Conservation (phyloP, 2,797 vertebrate genomes). For the Chelonia mydas region DNA sequence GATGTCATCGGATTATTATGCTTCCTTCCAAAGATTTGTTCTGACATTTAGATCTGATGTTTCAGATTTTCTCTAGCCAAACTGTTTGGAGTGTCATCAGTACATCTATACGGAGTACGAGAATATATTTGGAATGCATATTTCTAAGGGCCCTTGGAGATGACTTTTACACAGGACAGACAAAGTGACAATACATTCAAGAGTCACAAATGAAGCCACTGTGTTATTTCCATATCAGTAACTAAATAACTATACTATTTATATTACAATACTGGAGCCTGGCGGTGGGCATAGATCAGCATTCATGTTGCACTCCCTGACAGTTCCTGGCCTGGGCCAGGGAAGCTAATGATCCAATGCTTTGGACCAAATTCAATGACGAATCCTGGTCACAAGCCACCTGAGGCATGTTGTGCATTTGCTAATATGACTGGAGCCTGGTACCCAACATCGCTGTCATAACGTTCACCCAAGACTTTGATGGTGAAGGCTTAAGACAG, state of each 20-base stretch:
- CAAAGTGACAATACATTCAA: slow-evolving; percentile 78
- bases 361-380: too few species aligned
- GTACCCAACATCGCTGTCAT: slow-evolving; percentile 62
- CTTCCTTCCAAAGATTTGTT: slow-evolving; percentile 68
- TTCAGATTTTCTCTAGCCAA: slow-evolving; percentile 74
- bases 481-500: slow-evolving; percentile 72
- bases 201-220: slow-evolving; percentile 78
- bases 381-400: too few species aligned
- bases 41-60: slow-evolving; percentile 69
- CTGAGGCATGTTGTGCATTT: not conserved
- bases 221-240: slow-evolving; percentile 74
- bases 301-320: too few species aligned
- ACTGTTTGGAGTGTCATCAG: slow-evolving; percentile 73
- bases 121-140: slow-evolving; percentile 82
- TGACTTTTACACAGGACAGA: slow-evolving; percentile 77
- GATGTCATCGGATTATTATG: slow-evolving; percentile 50
- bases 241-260: slow-evolving; percentile 76
- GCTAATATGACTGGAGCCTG: slow-evolving; percentile 28
- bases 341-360: too few species aligned
- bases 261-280: slow-evolving; percentile 7
- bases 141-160: slow-evolving; percentile 80
- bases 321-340: too few species aligned
- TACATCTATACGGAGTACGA: slow-evolving; percentile 71
- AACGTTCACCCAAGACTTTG: slow-evolving; percentile 63
- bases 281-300: not conserved